phyloP scores from a whole-genome alignment of 2,888 invertebrate genomes.

The Micoletzkya japonica region DNA sequence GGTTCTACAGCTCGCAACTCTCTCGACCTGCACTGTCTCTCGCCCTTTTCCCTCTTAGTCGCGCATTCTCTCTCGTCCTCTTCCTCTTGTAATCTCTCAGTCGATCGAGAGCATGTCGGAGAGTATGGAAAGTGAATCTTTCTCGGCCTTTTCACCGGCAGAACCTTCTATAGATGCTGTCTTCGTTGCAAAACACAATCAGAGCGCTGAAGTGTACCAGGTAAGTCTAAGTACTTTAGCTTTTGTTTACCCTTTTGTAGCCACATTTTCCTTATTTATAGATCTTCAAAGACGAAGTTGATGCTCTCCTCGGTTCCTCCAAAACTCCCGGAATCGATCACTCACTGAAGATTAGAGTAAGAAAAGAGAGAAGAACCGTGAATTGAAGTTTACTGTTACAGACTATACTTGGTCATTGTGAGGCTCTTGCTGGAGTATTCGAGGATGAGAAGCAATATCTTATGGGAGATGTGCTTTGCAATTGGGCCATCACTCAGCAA shows the following conservation, averaged over 20 bases:
- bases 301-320: conserved; percentile 47
- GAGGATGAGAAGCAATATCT: conserved; percentile 62
- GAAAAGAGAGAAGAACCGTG: too few species aligned
- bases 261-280: conserved; percentile 31
- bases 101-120: conserved; percentile 31
- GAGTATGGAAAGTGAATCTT: conserved; percentile 47
- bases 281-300: conserved; percentile 61
- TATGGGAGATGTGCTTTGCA: conserved; percentile 60
- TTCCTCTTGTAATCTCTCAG: not conserved
- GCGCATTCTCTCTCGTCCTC: too few species aligned
- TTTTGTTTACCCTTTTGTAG: not conserved
- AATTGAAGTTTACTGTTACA: conserved; percentile 3
- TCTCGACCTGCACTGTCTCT: too few species aligned
- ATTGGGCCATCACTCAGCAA: conserved; percentile 62
- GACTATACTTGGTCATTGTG: conserved; percentile 44
- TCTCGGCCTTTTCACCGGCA: conserved; percentile 50
- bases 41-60: too few species aligned
- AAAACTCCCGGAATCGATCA: conserved; percentile 49
- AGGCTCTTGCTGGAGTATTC: conserved; percentile 45
- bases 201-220: conserved; percentile 59
- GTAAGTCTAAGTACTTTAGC: conserved; percentile 29
- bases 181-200: conserved; percentile 58
- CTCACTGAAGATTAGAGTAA: conserved; percentile 42
- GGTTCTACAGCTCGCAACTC: too few species aligned
- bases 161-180: conserved; percentile 48